Evolutionary conservation across 2,113 vertebrate species (phyloP).

Genomic region (Elachura formosa): DNA sequence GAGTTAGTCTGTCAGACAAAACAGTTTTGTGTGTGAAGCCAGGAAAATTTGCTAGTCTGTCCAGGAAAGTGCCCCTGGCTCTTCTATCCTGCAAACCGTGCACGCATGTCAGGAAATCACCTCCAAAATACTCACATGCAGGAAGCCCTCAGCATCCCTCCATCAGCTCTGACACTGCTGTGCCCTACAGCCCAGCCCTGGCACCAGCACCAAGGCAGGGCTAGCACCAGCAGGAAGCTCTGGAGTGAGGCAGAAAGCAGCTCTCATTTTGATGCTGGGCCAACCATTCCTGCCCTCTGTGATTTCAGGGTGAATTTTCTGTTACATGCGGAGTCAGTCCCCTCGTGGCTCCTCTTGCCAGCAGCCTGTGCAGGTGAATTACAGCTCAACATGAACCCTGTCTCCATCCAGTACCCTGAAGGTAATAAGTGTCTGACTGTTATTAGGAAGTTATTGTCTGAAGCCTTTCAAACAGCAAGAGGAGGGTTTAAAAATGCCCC

Average conservation of each 20-base stretch:
- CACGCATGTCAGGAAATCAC: background rate
- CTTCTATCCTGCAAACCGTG: background rate
- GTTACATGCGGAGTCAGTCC: fast-evolving
- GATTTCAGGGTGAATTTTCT: background rate
- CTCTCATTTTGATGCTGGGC: background rate
- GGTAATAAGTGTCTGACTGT: background rate
- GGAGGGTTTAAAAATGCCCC: background rate
- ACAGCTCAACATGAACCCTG: background rate
- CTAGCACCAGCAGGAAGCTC: background rate
- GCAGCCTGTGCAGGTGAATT: background rate
- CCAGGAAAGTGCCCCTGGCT: background rate
- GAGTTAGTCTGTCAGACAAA: background rate
- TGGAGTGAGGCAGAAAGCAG: background rate
- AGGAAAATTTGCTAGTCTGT: background rate
- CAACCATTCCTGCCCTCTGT: background rate
- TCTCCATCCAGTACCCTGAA: background rate
- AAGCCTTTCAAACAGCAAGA: background rate
- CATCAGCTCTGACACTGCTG: background rate
- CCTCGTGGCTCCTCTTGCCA: background rate
- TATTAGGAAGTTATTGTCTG: background rate
- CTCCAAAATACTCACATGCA: background rate
- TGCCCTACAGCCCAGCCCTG: background rate
- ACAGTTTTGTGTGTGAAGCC: background rate
- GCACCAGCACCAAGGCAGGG: background rate
- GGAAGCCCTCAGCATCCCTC: background rate